Evolutionary conservation across 2,888 invertebrate genomes (phyloP).

Genomic region (Hirtodrosophila histrioides): DNA sequence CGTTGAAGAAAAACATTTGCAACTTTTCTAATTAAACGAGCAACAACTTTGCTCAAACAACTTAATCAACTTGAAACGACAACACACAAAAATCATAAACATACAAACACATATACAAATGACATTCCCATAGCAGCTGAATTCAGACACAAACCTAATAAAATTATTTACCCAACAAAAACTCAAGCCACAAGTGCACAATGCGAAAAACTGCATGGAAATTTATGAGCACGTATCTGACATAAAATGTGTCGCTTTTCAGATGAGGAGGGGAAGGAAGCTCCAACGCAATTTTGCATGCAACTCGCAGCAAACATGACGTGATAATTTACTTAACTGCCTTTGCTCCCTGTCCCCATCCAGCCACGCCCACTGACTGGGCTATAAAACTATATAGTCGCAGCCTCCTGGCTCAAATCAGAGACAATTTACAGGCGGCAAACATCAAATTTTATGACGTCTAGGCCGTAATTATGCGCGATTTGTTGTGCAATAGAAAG

Average conservation of each 20-base stretch:
- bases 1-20: constrained; percentile 23
- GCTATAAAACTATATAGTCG: constrained; percentile 19
- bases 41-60: constrained; percentile 39
- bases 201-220: constrained; percentile 49
- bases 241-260: constrained; percentile 57
- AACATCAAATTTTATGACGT: constrained; percentile 69
- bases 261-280: neutral
- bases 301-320: constrained; percentile 45
- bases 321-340: constrained; percentile 65
- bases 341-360: constrained; percentile 1
- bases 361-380: constrained; percentile 1
- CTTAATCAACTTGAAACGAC: constrained; percentile 49
- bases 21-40: constrained; percentile 72
- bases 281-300: constrained; percentile 44
- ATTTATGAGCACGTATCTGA: constrained; percentile 70
- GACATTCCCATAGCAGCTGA: constrained; percentile 12
- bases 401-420: constrained; percentile 34
- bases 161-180: constrained; percentile 50
- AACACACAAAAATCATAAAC: neutral
- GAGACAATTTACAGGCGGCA: constrained; percentile 60
- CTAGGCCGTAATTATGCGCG: constrained; percentile 68
- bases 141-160: constrained; percentile 47
- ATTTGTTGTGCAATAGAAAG: constrained; percentile 32
- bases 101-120: constrained; percentile 3
- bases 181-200: constrained; percentile 22